Evolutionary conservation across 1,140 invertebrate genomes (phyloP).

Genomic region (Aporrectodea caliginosa): DNA sequence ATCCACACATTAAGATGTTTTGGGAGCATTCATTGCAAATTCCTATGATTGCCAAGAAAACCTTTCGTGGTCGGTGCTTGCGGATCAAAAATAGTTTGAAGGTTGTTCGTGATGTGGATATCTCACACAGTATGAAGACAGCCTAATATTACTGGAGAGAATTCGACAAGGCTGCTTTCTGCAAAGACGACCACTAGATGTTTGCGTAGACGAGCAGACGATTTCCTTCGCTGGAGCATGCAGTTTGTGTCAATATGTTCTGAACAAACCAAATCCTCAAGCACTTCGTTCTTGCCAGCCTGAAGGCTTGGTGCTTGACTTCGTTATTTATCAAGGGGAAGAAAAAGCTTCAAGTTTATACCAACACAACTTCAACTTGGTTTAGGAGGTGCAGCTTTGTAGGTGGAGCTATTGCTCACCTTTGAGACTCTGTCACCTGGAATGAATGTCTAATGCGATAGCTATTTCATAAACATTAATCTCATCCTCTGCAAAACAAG

Average conservation of each 20-base stretch:
- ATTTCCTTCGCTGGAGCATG: background rate
- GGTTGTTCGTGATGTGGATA: background rate
- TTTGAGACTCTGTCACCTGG: no score
- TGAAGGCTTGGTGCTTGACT: no score
- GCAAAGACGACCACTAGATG: background rate
- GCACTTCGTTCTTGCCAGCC: background rate
- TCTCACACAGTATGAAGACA: background rate
- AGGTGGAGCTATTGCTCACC: no score
- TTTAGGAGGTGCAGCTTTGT: no score
- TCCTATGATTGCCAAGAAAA: background rate
- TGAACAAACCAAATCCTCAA: background rate
- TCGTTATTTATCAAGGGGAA: no score
- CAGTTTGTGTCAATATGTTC: background rate
- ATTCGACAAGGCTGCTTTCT: background rate
- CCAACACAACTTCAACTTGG: no score
- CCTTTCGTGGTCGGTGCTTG: background rate
- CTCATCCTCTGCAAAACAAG: no score
- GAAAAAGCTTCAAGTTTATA: no score
- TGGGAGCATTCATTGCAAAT: background rate
- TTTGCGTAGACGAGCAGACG: background rate
- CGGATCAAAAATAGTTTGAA: background rate
- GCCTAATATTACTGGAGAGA: background rate
- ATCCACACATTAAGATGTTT: background rate
- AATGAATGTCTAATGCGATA: no score
- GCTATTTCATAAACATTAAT: no score